Evolutionary conservation across 2,797 vertebrate genomes (phyloP).

Genomic region (Enteromius radiatus): DNA sequence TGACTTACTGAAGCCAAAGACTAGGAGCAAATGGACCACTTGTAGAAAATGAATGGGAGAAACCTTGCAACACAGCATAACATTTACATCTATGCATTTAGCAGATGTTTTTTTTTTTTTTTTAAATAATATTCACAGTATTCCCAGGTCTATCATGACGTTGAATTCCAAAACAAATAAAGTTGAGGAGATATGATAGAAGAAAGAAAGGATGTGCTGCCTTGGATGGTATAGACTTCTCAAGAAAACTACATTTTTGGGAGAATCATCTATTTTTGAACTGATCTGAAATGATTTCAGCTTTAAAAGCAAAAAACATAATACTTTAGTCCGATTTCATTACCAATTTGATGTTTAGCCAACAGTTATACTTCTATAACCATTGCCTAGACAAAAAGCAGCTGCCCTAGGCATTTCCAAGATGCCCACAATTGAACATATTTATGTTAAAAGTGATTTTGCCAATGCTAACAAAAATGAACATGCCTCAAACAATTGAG

Average conservation of each 20-base stretch:
- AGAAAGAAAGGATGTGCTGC: neutral
- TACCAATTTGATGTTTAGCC: neutral
- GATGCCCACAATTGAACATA: neutral
- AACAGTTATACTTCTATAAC: neutral
- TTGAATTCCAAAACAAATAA: neutral
- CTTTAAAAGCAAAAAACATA: neutral
- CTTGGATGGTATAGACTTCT: neutral
- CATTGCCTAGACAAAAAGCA: neutral
- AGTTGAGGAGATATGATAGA: neutral
- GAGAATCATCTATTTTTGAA: neutral
- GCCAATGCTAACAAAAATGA: neutral
- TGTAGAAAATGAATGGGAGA: neutral
- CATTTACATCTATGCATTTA: neutral
- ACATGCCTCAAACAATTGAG: neutral
- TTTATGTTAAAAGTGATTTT: neutral
- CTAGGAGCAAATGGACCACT: neutral
- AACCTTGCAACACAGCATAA: neutral
- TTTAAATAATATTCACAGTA: neutral
- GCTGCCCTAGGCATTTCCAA: neutral
- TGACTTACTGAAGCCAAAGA: neutral
- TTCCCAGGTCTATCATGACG: neutral
- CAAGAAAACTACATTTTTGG: too few species aligned
- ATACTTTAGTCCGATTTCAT: neutral
- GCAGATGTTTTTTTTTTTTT: neutral
- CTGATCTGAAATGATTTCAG: neutral